Evolutionary conservation across 2,888 invertebrate species (phyloP), one percentile per base, ranked within the genome.

Genomic region (Dolichomitus sp.): DNA sequence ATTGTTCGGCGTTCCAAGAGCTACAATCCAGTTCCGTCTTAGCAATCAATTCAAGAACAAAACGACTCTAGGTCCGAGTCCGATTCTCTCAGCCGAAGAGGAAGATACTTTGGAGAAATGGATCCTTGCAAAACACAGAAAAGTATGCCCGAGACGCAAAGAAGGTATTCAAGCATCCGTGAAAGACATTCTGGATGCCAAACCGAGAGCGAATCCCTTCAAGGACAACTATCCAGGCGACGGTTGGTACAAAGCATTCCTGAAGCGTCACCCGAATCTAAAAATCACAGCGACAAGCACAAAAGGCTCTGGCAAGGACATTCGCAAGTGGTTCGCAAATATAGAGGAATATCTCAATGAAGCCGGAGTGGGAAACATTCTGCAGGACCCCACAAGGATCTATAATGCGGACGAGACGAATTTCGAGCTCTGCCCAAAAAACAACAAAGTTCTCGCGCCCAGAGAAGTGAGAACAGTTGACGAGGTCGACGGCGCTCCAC

Each of bases 351-450:
- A 87, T 70, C 75, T 92, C 12, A 81, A 68, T 30, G 90, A 81
- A 63, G 83, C 84, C 0, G 79, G 81, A 23, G 80, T 80, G 5
- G 69, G 84, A 33, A 68, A 88, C 72, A 88, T 92, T 54, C 84
- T 92, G 27, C 66, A 88, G 68, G 89, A 92, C 85, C 90, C 91
- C 0, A 76, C 77, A 27, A 83, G 91, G 73, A 85, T 93, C 54
- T 92, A 90, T 69, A 91, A 92, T 84, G 89, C 87, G 17, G 91
- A 92, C 74, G 92, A 92, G 84, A 90, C 91, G 19, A 87, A 89
- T 75, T 93, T 92, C 83, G 84, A 86, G 79, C 78, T 92, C 9
- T 90, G 90, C 78, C 89, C 90, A 6, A 90, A 91, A 81, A 88
- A 85, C 37, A 87, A 89, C 73, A 90, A 88, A 81, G 85, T 88